phyloP scores from a whole-genome alignment of 1,140 invertebrate species.

The Heliconius eleuchia region DNA sequence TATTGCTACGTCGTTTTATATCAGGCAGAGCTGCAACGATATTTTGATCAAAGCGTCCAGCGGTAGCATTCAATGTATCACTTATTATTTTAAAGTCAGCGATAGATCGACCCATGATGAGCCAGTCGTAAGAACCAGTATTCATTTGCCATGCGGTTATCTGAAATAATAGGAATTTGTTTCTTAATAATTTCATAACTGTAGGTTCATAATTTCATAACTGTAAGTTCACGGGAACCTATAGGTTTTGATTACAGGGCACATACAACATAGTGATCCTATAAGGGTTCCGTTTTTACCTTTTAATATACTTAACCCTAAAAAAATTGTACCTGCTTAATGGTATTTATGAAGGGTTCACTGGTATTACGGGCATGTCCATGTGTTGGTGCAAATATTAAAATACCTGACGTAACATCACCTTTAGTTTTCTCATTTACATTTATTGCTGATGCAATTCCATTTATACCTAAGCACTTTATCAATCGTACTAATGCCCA shows the following conservation, averaged over 20 bases:
- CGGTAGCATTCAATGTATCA: slow-evolving; percentile 57
- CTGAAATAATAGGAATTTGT: slow-evolving; percentile 46
- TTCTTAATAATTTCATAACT: no score
- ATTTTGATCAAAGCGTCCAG: slow-evolving; percentile 67
- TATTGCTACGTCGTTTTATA: slow-evolving; percentile 13
- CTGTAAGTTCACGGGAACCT: no score
- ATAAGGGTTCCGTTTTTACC: no score
- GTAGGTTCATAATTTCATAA: no score
- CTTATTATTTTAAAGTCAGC: slow-evolving; percentile 55
- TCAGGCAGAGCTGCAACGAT: slow-evolving; percentile 56
- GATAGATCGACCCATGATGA: slow-evolving; percentile 54
- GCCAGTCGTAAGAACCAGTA: slow-evolving; percentile 62
- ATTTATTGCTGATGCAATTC: slow-evolving; percentile 54
- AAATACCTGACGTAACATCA: slow-evolving; percentile 49
- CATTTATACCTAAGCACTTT: slow-evolving; percentile 66
- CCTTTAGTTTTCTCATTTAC: slow-evolving; percentile 37
- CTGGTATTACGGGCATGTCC: background rate
- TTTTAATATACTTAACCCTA: no score
- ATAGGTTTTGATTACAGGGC: no score
- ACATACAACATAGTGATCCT: no score
- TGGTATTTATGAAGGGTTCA: background rate
- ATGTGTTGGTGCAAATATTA: slow-evolving; percentile 49
- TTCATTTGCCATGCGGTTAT: slow-evolving; percentile 57
- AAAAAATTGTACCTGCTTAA: background rate
- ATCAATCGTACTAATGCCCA: slow-evolving; percentile 55